Conservation (phyloP, 2,113 vertebrate genomes). For the Ahaetulla prasina region DNA sequence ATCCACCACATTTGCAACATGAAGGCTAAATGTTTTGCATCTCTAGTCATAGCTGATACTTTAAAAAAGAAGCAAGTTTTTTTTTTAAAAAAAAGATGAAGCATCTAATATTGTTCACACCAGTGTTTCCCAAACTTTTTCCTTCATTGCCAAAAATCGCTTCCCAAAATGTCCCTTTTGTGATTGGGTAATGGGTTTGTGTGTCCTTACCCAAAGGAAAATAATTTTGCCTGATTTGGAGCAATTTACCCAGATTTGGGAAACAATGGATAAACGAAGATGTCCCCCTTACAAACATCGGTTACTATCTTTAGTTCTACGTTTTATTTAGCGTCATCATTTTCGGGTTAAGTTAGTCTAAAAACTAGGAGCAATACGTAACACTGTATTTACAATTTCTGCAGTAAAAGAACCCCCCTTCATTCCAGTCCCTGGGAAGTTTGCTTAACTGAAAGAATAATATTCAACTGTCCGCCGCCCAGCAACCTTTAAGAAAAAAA, state of each 20-base stretch:
- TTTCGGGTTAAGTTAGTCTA: background rate
- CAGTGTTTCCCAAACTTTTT: background rate
- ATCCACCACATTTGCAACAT: background rate
- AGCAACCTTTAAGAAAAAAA: background rate
- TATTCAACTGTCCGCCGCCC: background rate
- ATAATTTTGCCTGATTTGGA: background rate
- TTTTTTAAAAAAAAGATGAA: background rate
- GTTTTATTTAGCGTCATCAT: background rate
- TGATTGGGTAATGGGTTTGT: background rate
- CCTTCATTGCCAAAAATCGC: background rate
- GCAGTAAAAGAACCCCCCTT: background rate
- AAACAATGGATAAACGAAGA: background rate
- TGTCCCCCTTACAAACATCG: background rate
- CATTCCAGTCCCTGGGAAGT: background rate
- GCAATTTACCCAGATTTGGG: background rate
- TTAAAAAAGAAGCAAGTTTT: background rate
- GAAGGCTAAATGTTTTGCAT: background rate
- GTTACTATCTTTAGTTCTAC: background rate
- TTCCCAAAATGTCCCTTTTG: background rate
- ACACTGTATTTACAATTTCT: background rate
- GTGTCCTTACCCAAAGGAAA: background rate
- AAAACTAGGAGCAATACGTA: background rate
- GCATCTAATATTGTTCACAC: background rate
- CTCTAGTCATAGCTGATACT: background rate
- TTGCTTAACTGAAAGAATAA: background rate